Evolutionary conservation across 2,113 vertebrate genomes (phyloP), one percentile per base, ranked within the genome.

Genomic region (Xenopus borealis): DNA sequence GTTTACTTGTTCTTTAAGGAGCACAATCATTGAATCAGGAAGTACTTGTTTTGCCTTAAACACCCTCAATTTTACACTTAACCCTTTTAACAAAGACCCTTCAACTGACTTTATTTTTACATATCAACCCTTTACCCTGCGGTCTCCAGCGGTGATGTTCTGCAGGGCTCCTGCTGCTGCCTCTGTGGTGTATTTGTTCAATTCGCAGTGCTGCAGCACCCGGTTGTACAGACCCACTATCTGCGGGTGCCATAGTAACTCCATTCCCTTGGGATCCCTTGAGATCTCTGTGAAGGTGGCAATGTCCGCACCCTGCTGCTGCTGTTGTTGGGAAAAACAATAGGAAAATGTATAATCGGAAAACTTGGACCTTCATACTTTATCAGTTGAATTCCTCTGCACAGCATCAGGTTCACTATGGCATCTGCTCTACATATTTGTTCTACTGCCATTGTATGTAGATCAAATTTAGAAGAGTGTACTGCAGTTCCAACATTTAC

Each of bases 171-270:
- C 97, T 0, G 95, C 84, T 0, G 94, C 93, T 0, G 94, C 97
- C 79, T 98, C 97, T 0, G 93, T 92, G 0, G 92, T 94, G 76
- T 92, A 86, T 19, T 88, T 81, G 83, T 91, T 96, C 69, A 89
- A 84, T 65, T 94, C 90, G 0, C 89, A 92, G 83, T 87, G 91
- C 84, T 94, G 95, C 71, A 99, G 89, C 64, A 98, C 86, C 4
- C 80, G 79, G 80, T 94, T 96, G 84, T 98, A 99, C 20, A 97
- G 80, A 10, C 79, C 87, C 76, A 98, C 91, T 0, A 96, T 91
- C 78, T 95, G 91, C 0, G 97, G 97, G 83, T 97, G 96, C 96
- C 96, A 99, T 62, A 99, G 88, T 95, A 95, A 96, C 87, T 99
- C 96, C 1, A 94, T 88, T 17, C 94, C 96, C 72, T 92, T 93